Percentiles rank a stretch among this genome's conserved stretches.
Conservation (phyloP, 2,113 vertebrate species). For the Austrofundulus limnaeus region DNA sequence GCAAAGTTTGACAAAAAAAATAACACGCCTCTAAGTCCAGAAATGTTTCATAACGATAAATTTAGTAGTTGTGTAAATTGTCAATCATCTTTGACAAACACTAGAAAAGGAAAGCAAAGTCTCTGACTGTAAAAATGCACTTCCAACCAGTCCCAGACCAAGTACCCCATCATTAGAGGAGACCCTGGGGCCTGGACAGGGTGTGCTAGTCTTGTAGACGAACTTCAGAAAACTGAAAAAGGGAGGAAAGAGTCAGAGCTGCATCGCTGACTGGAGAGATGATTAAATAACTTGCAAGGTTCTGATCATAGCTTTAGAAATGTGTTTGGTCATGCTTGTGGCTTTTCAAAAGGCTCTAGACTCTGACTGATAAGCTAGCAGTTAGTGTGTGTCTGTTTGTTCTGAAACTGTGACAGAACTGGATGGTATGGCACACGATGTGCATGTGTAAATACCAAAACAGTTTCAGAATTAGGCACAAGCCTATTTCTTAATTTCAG, state of each 20-base stretch:
- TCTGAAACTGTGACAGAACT: slow-evolving; percentile 16
- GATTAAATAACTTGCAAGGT: slow-evolving; percentile 42
- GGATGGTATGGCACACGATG: slow-evolving; percentile 1
- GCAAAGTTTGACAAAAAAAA: neutral
- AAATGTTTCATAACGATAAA: neutral
- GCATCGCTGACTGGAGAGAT: slow-evolving; percentile 38
- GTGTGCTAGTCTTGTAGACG: slow-evolving; percentile 26
- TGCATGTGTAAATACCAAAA: slow-evolving; percentile 6
- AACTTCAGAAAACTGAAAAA: slow-evolving; percentile 35
- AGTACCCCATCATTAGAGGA: slow-evolving; percentile 25
- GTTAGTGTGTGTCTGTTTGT: slow-evolving; percentile 18
- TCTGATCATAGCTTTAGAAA: slow-evolving; percentile 69
- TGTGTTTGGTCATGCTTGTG: slow-evolving; percentile 57
- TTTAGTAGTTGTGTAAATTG: neutral
- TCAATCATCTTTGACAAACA: neutral
- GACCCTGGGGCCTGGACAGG: slow-evolving; percentile 25
- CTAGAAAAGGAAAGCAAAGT: slow-evolving; percentile 1
- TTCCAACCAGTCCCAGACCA: slow-evolving; percentile 21
- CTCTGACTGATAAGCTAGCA: slow-evolving; percentile 51
- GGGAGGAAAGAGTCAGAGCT: slow-evolving; percentile 54
- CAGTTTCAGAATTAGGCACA: slow-evolving; percentile 9
- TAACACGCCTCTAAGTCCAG: slow-evolving; percentile 3
- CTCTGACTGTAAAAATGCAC: slow-evolving; percentile 18
- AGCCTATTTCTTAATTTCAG: slow-evolving; percentile 3
- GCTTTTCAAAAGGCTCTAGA: slow-evolving; percentile 41